A percentile compares a stretch with the other conserved stretches of the same genome.
phyloP scores from a whole-genome alignment of 2,888 invertebrate genomes.

The Ptilodon capucinus region DNA sequence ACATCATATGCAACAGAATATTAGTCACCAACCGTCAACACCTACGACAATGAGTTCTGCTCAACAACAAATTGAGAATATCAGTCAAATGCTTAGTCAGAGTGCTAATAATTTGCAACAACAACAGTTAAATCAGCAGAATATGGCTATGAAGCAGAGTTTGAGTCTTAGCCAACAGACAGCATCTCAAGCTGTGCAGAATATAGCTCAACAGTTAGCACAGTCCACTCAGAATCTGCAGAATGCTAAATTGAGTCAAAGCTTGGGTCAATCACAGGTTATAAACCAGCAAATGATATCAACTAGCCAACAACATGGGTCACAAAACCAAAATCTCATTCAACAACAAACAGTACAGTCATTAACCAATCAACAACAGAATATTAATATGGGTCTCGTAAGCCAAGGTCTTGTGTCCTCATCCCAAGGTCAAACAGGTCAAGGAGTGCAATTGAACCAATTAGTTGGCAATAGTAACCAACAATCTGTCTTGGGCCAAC shows the following conservation, averaged over 20 bases:
- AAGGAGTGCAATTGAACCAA: conserved; percentile 72
- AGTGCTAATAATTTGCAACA: conserved; percentile 76
- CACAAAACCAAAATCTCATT: conserved; percentile 65
- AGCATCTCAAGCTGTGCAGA: conserved; percentile 70
- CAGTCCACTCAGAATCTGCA: conserved; percentile 75
- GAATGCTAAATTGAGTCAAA: conserved; percentile 74
- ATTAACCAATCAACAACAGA: conserved; percentile 69
- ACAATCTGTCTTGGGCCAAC: conserved; percentile 71
- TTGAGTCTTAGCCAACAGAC: conserved; percentile 71
- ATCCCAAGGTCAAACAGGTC: conserved; percentile 62
- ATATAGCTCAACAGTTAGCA: conserved; percentile 73
- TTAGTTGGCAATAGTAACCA: conserved; percentile 66
- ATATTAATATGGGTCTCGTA: conserved; percentile 72
- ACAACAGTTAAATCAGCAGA: conserved; percentile 70
- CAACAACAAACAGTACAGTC: conserved; percentile 76
- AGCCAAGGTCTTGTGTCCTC: conserved; percentile 69
- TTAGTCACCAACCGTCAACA: conserved; percentile 47
- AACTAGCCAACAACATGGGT: conserved; percentile 74
- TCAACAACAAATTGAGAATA: conserved; percentile 84
- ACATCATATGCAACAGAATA: conserved; percentile 70
- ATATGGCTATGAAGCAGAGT: conserved; percentile 71
- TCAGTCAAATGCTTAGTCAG: conserved; percentile 81
- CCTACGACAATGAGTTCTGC: conserved; percentile 81
- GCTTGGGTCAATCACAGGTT: conserved; percentile 68
- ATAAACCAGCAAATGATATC: conserved; percentile 73